phyloP scores from a whole-genome alignment of 2,797 vertebrate genomes.

The Hippoglossus hippoglossus region DNA sequence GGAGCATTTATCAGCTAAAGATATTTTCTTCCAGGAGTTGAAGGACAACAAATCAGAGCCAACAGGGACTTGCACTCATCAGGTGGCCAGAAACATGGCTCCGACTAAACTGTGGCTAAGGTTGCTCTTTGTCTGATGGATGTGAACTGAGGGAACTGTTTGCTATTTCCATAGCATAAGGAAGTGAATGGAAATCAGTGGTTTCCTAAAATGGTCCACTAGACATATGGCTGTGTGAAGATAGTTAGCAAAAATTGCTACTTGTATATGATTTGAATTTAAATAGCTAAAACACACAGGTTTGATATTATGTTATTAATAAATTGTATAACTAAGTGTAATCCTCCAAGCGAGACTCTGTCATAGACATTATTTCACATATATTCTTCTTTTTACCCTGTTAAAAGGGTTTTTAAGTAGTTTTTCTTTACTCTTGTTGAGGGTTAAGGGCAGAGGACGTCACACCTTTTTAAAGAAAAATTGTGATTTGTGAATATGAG shows the following conservation, averaged over 20 bases:
- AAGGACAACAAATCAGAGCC: not conserved
- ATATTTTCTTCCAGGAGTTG: not conserved
- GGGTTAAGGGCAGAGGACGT: too few relatives aligned
- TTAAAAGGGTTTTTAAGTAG: too few relatives aligned
- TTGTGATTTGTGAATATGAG: too few relatives aligned
- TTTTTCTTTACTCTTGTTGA: too few relatives aligned
- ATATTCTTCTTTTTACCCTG: too few relatives aligned
- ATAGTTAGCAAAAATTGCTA: too few relatives aligned
- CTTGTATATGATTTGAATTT: not conserved
- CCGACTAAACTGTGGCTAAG: not conserved
- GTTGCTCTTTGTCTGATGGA: not conserved
- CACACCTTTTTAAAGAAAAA: too few relatives aligned
- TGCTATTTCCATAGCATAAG: not conserved
- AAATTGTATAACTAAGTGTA: too few relatives aligned
- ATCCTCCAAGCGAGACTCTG: too few relatives aligned
- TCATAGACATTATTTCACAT: too few relatives aligned
- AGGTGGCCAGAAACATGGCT: not conserved
- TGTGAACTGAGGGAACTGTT: not conserved
- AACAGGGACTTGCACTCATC: not conserved
- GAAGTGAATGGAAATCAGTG: not conserved
- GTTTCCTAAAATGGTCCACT: not conserved
- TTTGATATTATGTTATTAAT: too few relatives aligned
- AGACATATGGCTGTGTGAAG: not conserved
- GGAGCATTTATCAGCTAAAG: not conserved
- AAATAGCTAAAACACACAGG: too few relatives aligned